Percentiles rank a stretch among this genome's conserved stretches.
Evolutionary conservation across 2,888 invertebrate species (phyloP).

Genomic region (Schizaphis graminum): DNA sequence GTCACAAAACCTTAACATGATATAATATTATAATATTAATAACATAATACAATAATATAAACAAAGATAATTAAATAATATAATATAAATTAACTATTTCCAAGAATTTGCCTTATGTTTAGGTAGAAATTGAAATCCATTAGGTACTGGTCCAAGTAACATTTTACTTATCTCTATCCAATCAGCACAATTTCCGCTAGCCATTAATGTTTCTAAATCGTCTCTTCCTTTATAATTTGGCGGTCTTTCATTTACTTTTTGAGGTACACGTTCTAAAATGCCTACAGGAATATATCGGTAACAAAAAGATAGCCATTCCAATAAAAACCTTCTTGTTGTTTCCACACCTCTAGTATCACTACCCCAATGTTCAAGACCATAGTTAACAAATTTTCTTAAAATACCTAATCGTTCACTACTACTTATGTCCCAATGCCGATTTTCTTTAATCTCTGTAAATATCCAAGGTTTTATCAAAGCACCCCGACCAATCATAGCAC

Average conservation of each 20-base stretch:
- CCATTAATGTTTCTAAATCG: slow-evolving; percentile 92
- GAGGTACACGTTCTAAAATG: slow-evolving; percentile 88
- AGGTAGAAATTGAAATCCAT: slow-evolving; percentile 92
- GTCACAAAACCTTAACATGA: not conserved
- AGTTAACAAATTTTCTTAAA: slow-evolving; percentile 87
- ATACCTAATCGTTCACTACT: slow-evolving; percentile 92
- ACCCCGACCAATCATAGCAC: slow-evolving; percentile 94
- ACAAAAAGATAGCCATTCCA: slow-evolving; percentile 94
- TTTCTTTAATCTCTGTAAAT: slow-evolving; percentile 96
- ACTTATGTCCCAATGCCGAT: slow-evolving; percentile 89
- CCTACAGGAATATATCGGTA: slow-evolving; percentile 97
- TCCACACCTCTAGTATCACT: slow-evolving; percentile 96
- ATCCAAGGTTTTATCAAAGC: slow-evolving; percentile 99
- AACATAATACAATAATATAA: not conserved
- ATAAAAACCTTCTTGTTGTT: slow-evolving; percentile 87
- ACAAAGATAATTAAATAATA: not conserved
- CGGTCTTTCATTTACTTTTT: slow-evolving; percentile 94
- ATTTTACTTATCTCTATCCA: slow-evolving; percentile 97
- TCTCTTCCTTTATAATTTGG: slow-evolving; percentile 84
- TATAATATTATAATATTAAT: not conserved
- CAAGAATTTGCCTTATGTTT: slow-evolving; percentile 98
- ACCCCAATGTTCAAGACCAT: slow-evolving; percentile 99
- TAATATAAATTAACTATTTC: slow-evolving; percentile 69
- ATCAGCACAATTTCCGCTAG: slow-evolving; percentile 85
- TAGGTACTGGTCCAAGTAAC: slow-evolving; percentile 93